These are phyloP conservation scores for Anseranas semipalmata DNA, from an alignment of 2,113 vertebrate genomes.

Conservation along the genomic window DNA sequence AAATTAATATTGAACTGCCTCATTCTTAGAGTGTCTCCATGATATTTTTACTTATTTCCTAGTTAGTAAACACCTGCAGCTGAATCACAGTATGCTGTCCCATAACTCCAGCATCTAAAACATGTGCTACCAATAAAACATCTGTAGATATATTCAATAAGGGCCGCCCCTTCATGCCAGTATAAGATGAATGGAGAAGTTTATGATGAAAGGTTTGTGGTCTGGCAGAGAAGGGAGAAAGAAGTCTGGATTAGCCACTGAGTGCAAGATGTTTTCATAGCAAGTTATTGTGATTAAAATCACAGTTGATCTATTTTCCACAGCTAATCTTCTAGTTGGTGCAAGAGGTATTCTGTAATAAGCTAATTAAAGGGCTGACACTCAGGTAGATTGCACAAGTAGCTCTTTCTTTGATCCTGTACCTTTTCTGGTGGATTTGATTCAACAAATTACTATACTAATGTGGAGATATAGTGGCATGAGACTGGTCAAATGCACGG, in stretches of 20 bases:
- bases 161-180: not conserved
- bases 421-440: not conserved
- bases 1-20: constrained; percentile 32
- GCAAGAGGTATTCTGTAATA: not conserved
- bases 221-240: constrained; percentile 38
- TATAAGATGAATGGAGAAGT: constrained; percentile 44
- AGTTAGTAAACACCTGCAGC: constrained; percentile 58
- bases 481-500: not conserved
- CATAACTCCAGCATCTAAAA: constrained; percentile 24
- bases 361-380: not conserved
- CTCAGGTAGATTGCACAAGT: not conserved
- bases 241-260: constrained; percentile 47
- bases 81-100: constrained; percentile 46
- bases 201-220: constrained; percentile 59
- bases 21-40: not conserved
- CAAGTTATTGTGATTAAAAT: not conserved
- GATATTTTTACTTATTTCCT: constrained; percentile 47
- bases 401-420: not conserved
- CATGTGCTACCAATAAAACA: constrained; percentile 62
- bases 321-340: not conserved
- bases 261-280: constrained; percentile 44
- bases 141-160: constrained; percentile 40
- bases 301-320: constrained; percentile 4
- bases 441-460: not conserved
- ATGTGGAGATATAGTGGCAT: not conserved